Base-by-base conservation (phyloP, 2,797 vertebrate species). In the Garrulus glandarius region DNA sequence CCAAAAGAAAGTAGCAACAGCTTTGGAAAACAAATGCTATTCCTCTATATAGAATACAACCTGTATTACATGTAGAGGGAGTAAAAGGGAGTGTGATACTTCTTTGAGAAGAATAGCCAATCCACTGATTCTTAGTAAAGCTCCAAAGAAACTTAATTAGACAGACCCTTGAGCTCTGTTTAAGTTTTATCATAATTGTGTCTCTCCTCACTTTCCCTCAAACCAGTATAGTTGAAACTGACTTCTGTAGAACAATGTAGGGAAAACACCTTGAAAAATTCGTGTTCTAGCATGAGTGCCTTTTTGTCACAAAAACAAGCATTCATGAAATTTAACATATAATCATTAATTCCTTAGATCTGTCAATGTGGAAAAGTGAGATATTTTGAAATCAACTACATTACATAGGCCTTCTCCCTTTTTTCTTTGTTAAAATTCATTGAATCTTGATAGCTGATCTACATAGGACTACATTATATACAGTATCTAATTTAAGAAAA, bases 21-120 rank as follows among this genome's bases (percentile, higher is more conserved):
- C 78, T 92, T 93, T 87, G 60, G 81, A 63, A 84, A 76, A 82
- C 52, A 75, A 82, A 37, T 47, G 39, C 29, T 63, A 13, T 55
- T 84, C 4, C 16, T 69, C 39, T 70, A 1, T 29, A 43, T 29
- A 32, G 70, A 84, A 57, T 70, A 43, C 56, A 89, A 50, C 26
- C 32, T 75, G 18, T 75, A 27, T 60, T 83, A 53, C 32, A 36
- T 29, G 32, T 3, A 84, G 27, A 52, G 21, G 43, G 29, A 60
- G 14, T 57, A 43, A 36, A 75, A 81, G 17, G 67, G 18, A 32
- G 22, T 39, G 41, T 50, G 72, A 70, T 76, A 53, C n/a, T n/a
- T 56, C n/a, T 78, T 53, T 52, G 24, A 55, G 67, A 70, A 74
- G 57, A 92, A 41, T 22, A 84, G 24, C 16, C 34, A 77, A 36